Percentiles rank a stretch among this genome's conserved stretches.
phyloP scores from a whole-genome alignment of 2,888 invertebrate species.

The Eueremaeus valkanovi region DNA sequence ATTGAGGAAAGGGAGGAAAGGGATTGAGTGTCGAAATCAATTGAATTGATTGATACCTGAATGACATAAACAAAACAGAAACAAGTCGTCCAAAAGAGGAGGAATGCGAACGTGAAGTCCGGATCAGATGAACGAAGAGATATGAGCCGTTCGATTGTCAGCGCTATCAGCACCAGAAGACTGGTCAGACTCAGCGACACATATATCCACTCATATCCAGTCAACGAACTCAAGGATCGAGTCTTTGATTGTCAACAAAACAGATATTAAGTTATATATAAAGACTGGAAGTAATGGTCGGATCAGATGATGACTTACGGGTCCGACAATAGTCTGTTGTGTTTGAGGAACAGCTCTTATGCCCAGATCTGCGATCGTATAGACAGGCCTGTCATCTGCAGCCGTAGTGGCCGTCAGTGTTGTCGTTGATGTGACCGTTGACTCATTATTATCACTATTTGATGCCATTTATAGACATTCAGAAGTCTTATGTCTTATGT shows the following conservation, averaged over 20 bases:
- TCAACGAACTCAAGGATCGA: background rate
- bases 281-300: background rate
- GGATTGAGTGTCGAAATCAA: background rate
- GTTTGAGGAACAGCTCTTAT: background rate
- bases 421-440: background rate
- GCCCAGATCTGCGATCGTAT: constrained; percentile 25
- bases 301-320: background rate
- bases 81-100: constrained; percentile 33
- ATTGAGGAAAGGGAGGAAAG: background rate
- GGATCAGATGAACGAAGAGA: constrained; percentile 38
- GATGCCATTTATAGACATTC: no score
- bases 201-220: constrained; percentile 44
- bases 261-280: background rate
- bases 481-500: no score
- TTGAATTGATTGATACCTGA: background rate
- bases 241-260: background rate
- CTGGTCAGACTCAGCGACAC: constrained; percentile 39
- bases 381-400: background rate
- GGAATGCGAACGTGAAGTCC: constrained; percentile 45
- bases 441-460: no score
- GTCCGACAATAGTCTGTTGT: constrained; percentile 18
- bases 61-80: constrained; percentile 16
- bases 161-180: constrained; percentile 42
- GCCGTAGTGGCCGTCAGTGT: background rate
- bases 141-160: constrained; percentile 42